Conservation (phyloP, 2,888 invertebrate species). For the Monoplex corrugatus region DNA sequence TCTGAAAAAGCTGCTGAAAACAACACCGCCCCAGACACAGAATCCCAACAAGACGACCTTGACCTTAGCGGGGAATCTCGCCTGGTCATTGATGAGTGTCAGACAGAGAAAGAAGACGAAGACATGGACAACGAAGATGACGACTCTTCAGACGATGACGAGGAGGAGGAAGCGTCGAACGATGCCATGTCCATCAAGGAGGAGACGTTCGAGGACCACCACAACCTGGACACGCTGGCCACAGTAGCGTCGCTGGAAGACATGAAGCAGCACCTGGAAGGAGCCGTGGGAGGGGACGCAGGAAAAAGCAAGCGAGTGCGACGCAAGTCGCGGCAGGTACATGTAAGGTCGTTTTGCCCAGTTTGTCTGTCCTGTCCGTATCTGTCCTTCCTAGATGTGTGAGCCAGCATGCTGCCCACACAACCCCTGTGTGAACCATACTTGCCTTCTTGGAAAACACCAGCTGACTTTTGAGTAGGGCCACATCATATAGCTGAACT, state of each 20-base stretch:
- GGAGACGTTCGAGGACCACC: constrained; percentile 54
- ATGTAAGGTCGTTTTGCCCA: constrained; percentile 44
- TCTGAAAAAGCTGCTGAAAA: neutral
- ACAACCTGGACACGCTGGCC: constrained; percentile 72
- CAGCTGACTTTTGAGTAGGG: no score
- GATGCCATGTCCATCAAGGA: neutral
- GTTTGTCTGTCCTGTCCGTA: constrained; percentile 31
- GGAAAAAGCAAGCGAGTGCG: constrained; percentile 69
- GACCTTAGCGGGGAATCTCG: constrained; percentile 41
- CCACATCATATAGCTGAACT: no score
- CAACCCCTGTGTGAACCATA: neutral
- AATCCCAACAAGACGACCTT: constrained; percentile 33
- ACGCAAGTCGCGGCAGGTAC: constrained; percentile 80
- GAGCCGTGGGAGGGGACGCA: constrained; percentile 48
- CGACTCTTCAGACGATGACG: constrained; percentile 13
- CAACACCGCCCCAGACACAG: constrained; percentile 22
- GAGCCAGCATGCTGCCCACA: constrained; percentile 12
- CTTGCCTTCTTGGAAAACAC: neutral
- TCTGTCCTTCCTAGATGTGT: neutral
- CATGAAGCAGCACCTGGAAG: constrained; percentile 50
- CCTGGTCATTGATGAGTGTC: constrained; percentile 43
- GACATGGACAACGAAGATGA: constrained; percentile 47
- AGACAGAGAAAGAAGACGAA: constrained; percentile 41
- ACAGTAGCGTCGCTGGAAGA: constrained; percentile 64
- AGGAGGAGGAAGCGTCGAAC: neutral